phyloP scores from a whole-genome alignment of 2,113 vertebrate species.

The Agapornis roseicollis region DNA sequence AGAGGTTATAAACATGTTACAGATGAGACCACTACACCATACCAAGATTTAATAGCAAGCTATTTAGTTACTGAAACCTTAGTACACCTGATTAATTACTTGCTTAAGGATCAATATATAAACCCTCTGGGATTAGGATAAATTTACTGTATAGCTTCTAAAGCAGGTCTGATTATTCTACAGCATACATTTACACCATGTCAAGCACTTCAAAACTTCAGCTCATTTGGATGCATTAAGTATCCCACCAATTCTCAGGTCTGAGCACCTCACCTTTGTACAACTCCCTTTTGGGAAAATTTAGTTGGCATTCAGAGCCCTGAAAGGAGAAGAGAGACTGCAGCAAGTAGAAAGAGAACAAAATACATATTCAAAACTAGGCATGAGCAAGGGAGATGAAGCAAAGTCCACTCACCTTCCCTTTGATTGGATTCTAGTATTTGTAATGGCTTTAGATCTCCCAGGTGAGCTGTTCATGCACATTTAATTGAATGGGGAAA shows the following conservation, averaged over 20 bases:
- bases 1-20: neutral
- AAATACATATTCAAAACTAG: constrained; percentile 18
- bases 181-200: neutral
- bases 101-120: neutral
- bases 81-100: neutral
- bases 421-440: constrained; percentile 1
- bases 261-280: constrained; percentile 1
- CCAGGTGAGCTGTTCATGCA: neutral
- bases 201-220: neutral
- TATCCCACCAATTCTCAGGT: neutral
- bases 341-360: neutral
- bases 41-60: neutral
- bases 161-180: neutral
- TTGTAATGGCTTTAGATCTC: constrained; percentile 14
- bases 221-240: neutral
- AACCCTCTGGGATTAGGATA: neutral
- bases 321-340: neutral
- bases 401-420: neutral
- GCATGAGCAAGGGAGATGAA: neutral
- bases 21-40: neutral
- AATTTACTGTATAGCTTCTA: neutral
- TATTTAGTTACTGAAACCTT: neutral
- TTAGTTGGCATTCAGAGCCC: neutral
- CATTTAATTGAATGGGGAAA: neutral
- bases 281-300: neutral